Base-by-base conservation (phyloP, 2,797 vertebrate species). In the Tenualosa thibaudeaui region DNA sequence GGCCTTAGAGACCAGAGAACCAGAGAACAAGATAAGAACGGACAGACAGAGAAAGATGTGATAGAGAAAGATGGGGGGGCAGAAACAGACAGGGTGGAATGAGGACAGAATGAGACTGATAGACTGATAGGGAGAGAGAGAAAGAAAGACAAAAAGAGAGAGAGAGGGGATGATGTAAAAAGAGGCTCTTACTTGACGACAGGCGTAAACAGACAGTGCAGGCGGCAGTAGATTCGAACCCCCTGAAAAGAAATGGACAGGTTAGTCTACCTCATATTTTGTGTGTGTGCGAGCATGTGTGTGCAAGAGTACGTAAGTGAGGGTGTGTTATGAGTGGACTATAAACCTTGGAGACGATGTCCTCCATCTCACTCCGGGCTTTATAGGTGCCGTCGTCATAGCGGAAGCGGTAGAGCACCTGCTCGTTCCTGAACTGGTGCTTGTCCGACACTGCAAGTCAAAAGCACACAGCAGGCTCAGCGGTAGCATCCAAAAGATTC, bases 341-440 rank as follows among this genome's bases (percentile, higher is more conserved):
- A 24, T 12, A 88, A 92, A 98, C 98, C 97, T 99, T 99, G 2
- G 98, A 99, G 95, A 98, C 95, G 54, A 99, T 98, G 91, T 99
- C 98, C 92, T 99, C 98, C 95, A 99, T 93, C 93, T 99, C 98
- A 26, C 98, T 99, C 90, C 98, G 96, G 22, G 98, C 96, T 92
- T 99, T 99, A 93, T 98, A 99, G 0, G 98, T 99, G 85, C 98
- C 98, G 0, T 99, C 98, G 0, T 99, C 98, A 0, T 99, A 99
- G 83, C 98, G 98, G 94, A 99, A 99, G 60, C 98, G 96, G 91
- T 99, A 99, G 92, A 99, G 93, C 87, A 99, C 98, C 92, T 98
- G 97, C 89, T 99, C 98, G 0, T 99, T 99, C 96, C 99, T 99
- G 92, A 99, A 99, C 92, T 99, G 98, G 90, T 99, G 98, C 89